A percentile compares a stretch with the other conserved stretches of the same genome.
Evolutionary conservation across 2,888 invertebrate genomes (phyloP).

Genomic region (Mimas tiliae): DNA sequence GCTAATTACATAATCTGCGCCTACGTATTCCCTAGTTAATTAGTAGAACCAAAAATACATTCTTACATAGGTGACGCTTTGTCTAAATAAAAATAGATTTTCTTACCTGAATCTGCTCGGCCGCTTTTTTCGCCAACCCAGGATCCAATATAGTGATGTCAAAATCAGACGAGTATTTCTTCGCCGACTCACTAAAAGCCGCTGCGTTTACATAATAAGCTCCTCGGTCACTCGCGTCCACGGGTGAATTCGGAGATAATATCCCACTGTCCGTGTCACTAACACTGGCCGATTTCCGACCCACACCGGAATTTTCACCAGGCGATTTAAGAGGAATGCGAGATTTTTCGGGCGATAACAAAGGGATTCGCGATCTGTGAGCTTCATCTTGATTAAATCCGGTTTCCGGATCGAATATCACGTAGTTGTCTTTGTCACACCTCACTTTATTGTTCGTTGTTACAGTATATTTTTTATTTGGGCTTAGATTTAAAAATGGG

Average conservation of each 20-base stretch:
- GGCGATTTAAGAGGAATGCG: conserved; percentile 69
- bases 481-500: conserved; percentile 77
- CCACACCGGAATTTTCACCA: conserved; percentile 61
- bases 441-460: conserved; percentile 80
- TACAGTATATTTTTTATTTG: conserved; percentile 82
- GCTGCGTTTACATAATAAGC: conserved; percentile 73
- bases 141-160: conserved; percentile 77
- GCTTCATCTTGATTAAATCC: conserved; percentile 72
- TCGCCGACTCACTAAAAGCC: conserved; percentile 68
- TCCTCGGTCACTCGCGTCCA: conserved; percentile 75
- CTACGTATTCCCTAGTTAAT: background rate
- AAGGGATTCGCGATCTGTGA: conserved; percentile 57
- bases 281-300: conserved; percentile 72
- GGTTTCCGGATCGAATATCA: conserved; percentile 78
- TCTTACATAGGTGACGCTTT: conserved; percentile 2
- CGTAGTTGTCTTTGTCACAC: conserved; percentile 82
- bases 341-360: conserved; percentile 69
- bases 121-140: conserved; percentile 73
- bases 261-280: conserved; percentile 88
- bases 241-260: conserved; percentile 86
- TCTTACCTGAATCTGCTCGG: conserved; percentile 79
- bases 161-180: conserved; percentile 61
- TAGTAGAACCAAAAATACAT: background rate
- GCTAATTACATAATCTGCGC: background rate
- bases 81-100: conserved; percentile 17